Evolutionary conservation across 1,140 invertebrate genomes (phyloP), one percentile per base, ranked within the genome.

Genomic region (Rhizoglyphus robini): DNA sequence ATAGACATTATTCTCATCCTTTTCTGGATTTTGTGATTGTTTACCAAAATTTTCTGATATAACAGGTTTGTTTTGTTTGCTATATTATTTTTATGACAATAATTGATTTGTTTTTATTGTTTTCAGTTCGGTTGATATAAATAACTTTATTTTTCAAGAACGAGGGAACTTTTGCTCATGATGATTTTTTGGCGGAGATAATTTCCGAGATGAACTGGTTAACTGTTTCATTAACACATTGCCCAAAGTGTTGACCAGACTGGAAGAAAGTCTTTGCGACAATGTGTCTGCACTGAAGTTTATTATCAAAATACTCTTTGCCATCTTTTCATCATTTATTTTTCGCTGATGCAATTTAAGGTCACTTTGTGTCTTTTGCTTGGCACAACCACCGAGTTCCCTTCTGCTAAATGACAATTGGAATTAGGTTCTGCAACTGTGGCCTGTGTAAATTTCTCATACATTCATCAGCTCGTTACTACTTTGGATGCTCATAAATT

Each of bases 321-420:
- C 86, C 36, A 71, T 86, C 47, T 77, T 84, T 59, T 81, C n/a
- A n/a, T n/a, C n/a, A n/a, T n/a, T n/a, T n/a, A n/a, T n/a, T n/a
- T n/a, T n/a, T 81, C 67, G 77, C 79, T 72, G 76, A 78, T 29
- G 72, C 20, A 23, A 49, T 85, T 88, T 66, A 89, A 90, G 78
- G 90, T 90, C 34, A 81, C 83, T 8, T 74, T 95, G 20, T 88
- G 86, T 75, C 79, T 91, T 27, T 74, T 95, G 25, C 72, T 86
- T 20, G 84, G 84, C 3, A 81, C 81, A 0, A 83, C 83, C 70
- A 75, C 75, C 29, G 76, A 77, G 0, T 82, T n/a, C 83, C 0
- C 74, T 90, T 8, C 74, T 86, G 2, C 80, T 82, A 5, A 82
- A 83, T 70, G 82, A 83, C 65, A 83, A 89, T 74, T 95, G 89